Evolutionary conservation across 37 sponge, comb jelly and placozoan genomes (phyloP).

Genomic region (Chondrosia reniformis): DNA sequence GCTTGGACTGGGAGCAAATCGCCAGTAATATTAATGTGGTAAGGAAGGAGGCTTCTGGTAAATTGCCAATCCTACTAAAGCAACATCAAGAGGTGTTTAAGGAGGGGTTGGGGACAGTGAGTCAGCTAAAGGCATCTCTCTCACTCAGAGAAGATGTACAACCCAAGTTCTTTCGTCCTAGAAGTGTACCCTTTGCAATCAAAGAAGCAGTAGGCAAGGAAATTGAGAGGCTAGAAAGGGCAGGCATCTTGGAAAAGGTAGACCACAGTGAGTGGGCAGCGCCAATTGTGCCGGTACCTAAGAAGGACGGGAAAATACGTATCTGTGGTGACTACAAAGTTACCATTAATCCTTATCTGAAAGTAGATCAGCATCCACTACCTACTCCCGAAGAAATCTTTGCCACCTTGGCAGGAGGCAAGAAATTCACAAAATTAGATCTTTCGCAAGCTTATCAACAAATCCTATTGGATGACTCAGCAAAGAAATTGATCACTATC

Average conservation of each 20-base stretch:
- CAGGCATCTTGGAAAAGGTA: conserved; percentile 12
- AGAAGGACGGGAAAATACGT: not conserved
- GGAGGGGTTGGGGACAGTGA: conserved; percentile 8
- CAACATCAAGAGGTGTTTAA: not conserved
- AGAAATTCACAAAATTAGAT: conserved; percentile 32
- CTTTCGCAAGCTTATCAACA: conserved; percentile 29
- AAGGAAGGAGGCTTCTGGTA: not conserved
- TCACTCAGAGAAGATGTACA: not conserved
- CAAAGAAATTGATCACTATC: not conserved
- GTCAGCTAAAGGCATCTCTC: too few species aligned
- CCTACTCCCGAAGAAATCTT: conserved; percentile 33
- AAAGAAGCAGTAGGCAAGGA: conserved; percentile 3
- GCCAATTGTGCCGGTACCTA: conserved; percentile 29
- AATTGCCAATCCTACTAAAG: not conserved
- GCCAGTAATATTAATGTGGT: not conserved
- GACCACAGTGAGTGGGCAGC: conserved; percentile 29
- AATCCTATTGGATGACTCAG: conserved; percentile 1
- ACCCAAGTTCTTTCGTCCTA: conserved; percentile 7
- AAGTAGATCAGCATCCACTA: conserved; percentile 25
- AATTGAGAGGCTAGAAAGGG: not conserved
- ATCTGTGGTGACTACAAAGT: conserved; percentile 34
- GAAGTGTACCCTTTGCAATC: conserved; percentile 23
- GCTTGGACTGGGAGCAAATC: not conserved
- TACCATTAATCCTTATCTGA: conserved; percentile 21
- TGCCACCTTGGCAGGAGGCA: conserved; percentile 18